These are phyloP conservation scores for Hydrolagus colliei DNA, from an alignment of 2,797 vertebrate species.

Conservation along the genomic window DNA sequence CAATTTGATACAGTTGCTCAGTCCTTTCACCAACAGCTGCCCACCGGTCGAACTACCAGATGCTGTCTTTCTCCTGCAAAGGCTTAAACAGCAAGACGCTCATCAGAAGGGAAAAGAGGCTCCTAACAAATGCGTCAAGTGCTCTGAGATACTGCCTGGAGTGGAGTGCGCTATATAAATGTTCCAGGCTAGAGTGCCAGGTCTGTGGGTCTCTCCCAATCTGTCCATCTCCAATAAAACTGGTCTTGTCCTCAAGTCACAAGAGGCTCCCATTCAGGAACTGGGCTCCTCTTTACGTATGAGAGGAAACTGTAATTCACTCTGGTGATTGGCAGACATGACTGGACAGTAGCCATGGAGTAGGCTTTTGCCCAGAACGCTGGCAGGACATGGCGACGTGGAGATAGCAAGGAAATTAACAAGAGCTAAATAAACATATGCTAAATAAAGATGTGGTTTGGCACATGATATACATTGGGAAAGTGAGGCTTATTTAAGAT, in stretches of 20 bases:
- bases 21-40: constrained; percentile 44
- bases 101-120: not conserved
- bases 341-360: no score
- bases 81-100: constrained; percentile 58
- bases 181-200: not conserved
- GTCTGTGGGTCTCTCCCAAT: not conserved
- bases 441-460: no score
- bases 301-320: no score
- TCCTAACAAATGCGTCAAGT: not conserved
- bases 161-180: no score
- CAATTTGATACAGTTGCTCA: constrained; percentile 49
- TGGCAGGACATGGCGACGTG: no score
- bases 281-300: not conserved
- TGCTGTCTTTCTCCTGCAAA: constrained; percentile 37
- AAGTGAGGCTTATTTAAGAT: no score
- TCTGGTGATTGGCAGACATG: no score
- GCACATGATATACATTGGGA: no score
- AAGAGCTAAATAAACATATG: no score
- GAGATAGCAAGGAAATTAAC: no score
- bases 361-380: no score
- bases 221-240: no score
- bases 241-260: not conserved
- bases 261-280: not conserved
- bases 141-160: not conserved
- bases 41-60: constrained; percentile 34